Evolutionary conservation across 2,888 invertebrate genomes (phyloP).

Genomic region (Dusona sp.): DNA sequence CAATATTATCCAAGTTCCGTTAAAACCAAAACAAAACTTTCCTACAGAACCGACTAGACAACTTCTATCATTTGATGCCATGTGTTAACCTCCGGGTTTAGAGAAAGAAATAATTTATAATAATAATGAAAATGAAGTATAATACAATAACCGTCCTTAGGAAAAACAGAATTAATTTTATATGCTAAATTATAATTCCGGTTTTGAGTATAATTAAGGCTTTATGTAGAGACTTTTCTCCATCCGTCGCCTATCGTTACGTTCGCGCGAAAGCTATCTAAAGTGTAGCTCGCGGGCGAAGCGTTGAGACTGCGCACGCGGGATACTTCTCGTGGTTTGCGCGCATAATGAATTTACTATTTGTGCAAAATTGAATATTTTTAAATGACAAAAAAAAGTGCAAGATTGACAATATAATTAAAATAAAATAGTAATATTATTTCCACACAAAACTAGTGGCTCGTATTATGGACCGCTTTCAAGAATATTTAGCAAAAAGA

Average conservation of each 20-base stretch:
- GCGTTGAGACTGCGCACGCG: background rate
- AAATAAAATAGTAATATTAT: background rate
- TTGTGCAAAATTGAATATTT: background rate
- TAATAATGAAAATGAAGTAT: background rate
- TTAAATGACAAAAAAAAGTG: no score
- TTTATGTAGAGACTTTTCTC: background rate
- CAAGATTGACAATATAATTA: background rate
- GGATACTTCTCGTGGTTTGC: background rate
- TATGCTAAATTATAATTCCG: background rate
- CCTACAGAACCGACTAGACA: no score
- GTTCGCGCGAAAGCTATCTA: no score
- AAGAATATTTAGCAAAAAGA: background rate
- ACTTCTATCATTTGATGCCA: no score
- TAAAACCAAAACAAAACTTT: no score
- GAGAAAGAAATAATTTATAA: background rate
- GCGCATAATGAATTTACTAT: background rate
- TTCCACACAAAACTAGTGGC: background rate
- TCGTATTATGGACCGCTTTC: background rate
- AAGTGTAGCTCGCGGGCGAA: background rate
- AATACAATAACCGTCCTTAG: background rate
- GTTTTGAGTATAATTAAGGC: background rate
- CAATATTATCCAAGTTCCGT: no score
- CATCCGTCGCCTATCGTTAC: no score
- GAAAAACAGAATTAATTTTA: background rate
- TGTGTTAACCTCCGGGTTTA: background rate